Base-by-base conservation (phyloP, 2,888 invertebrate species). In the Horisme vitalbata region DNA sequence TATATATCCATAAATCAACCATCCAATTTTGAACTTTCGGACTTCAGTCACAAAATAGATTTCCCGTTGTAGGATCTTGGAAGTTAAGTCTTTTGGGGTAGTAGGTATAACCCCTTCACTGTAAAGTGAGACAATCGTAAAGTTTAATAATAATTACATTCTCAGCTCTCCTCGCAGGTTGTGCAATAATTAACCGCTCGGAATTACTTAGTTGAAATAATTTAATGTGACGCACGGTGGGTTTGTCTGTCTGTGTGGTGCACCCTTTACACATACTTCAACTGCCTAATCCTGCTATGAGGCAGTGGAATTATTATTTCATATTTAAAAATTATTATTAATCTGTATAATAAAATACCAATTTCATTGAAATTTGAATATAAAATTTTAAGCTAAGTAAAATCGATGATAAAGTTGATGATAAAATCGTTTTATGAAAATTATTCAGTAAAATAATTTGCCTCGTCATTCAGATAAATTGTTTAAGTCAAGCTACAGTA, bases 91-190 rank as follows among this genome's bases (percentile, higher is more conserved):
- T 53, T 74, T 72, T 59, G 52, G 56, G 35, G 44, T 53, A 43
- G 41, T 36, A 47, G 37, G 60, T 57, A 57, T n/a, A n/a, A n/a
- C n/a, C n/a, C n/a, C n/a, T n/a, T n/a, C 66, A 71, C 77, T 68
- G 79, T 88, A 85, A 87, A 86, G 84, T 87, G 88, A 89, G 87
- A 89, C 89, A 89, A 89, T 89, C 88, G 89, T 88, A 88, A 88
- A 89, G 82, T 89, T 89, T 88, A 89, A 89, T 89, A 89, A 89
- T 89, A 89, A 89, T 89, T 89, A 89, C 87, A 88, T 88, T 88
- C 86, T 86, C 88, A 83, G 84, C 87, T 88, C 87, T 83, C 84
- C 82, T 85, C 83, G 79, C 83, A 83, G 84, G 82, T 83, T 84
- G 83, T 83, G 80, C 86, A 86, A 86, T 88, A 89, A 89, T 89